A percentile compares a stretch with the other conserved stretches of the same genome.
phyloP scores from a whole-genome alignment of 2,797 vertebrate species.

The Muscicapa comitata region DNA sequence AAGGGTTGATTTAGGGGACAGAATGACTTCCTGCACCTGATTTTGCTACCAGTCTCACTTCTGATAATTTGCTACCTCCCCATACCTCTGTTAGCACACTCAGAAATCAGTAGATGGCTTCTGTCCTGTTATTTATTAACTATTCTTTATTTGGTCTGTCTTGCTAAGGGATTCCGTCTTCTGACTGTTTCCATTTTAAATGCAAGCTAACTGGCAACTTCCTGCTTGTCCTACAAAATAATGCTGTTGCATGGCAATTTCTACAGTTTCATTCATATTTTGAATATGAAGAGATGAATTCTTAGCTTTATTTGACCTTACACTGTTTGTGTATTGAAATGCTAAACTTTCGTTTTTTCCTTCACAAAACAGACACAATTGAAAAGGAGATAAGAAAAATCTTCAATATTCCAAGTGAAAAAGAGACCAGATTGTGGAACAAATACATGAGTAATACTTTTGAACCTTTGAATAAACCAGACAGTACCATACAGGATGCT shows the following conservation, averaged over 20 bases:
- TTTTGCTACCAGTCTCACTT: background rate
- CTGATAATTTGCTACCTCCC: background rate
- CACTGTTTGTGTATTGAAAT: background rate
- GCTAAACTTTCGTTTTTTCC: conserved; percentile 34
- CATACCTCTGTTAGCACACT: background rate
- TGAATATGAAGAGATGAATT: background rate
- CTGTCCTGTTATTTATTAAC: background rate
- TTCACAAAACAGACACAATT: conserved; percentile 85
- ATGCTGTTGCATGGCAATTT: background rate
- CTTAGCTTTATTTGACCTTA: background rate
- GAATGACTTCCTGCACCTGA: background rate
- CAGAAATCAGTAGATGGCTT: background rate
- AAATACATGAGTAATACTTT: conserved; percentile 99
- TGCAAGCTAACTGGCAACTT: background rate
- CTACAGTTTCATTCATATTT: background rate
- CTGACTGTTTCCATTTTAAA: background rate
- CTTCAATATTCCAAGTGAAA: conserved; percentile 95
- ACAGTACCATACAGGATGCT: conserved; percentile 98
- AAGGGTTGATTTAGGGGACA: background rate
- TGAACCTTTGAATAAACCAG: conserved; percentile 95
- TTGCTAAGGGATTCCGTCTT: background rate
- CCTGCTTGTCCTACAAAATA: background rate
- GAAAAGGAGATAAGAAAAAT: conserved; percentile 98
- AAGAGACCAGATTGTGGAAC: conserved; percentile 98
- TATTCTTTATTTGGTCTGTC: background rate